Percentiles rank a stretch among this genome's conserved stretches.
These are phyloP conservation scores for Sanderia malayensis DNA, from an alignment of 30 jellyfish, hydroid and myxozoan genomes.

Conservation along the genomic window DNA sequence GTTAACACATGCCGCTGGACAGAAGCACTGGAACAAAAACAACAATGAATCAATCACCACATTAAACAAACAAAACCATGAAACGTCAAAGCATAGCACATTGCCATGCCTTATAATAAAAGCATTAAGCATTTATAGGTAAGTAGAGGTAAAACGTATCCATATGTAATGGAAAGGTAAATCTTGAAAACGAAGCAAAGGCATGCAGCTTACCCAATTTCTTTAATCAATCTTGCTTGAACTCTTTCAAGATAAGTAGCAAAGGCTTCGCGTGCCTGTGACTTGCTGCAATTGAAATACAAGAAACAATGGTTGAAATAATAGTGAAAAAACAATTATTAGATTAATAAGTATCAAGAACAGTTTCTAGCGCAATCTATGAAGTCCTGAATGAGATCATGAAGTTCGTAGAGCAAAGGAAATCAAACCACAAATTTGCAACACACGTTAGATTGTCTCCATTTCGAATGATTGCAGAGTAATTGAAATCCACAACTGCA, in stretches of 20 bases:
- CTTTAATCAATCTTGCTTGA: slow-evolving; percentile 64
- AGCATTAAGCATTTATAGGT: too few species aligned
- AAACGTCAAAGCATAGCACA: too few species aligned
- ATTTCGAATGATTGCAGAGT: slow-evolving; percentile 15
- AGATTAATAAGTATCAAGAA: too few species aligned
- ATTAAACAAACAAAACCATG: too few species aligned
- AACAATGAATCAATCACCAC: too few species aligned
- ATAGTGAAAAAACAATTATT: too few species aligned
- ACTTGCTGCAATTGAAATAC: slow-evolving; percentile 29
- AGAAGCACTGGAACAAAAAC: slow-evolving; percentile 23
- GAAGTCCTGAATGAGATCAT: not conserved
- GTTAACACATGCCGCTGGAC: slow-evolving; percentile 33
- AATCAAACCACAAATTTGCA: not conserved
- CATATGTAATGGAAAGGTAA: too few species aligned
- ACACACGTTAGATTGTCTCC: slow-evolving; percentile 46
- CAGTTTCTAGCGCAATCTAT: too few species aligned
- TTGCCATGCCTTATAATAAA: too few species aligned
- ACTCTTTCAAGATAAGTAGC: slow-evolving; percentile 75
- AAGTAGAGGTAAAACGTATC: too few species aligned
- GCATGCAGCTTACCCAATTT: slow-evolving; percentile 54
- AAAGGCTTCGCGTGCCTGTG: slow-evolving; percentile 84
- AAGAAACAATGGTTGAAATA: too few species aligned
- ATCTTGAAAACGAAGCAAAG: too few species aligned
- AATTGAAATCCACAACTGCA: slow-evolving; percentile 13
- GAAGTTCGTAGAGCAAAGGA: not conserved